Percentiles rank a stretch among this genome's conserved stretches.
phyloP scores from a whole-genome alignment of 2,113 vertebrate genomes.

The Oxyura jamaicensis region DNA sequence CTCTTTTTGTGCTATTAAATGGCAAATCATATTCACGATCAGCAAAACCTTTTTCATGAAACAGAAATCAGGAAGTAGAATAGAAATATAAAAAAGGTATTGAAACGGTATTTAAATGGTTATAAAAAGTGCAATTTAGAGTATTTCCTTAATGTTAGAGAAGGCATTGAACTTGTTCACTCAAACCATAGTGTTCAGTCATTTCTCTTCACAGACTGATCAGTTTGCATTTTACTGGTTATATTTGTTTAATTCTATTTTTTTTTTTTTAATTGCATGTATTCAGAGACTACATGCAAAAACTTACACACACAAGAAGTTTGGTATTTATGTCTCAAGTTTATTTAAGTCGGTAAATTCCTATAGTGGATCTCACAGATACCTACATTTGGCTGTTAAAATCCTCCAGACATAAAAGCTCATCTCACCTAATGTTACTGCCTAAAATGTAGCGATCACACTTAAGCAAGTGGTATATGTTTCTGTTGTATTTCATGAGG shows the following conservation, averaged over 20 bases:
- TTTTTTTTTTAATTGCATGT: no score
- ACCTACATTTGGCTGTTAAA: neutral
- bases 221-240: neutral
- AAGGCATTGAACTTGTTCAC: neutral
- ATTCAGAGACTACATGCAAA: fast-evolving
- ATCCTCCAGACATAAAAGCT: neutral
- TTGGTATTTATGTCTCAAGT: neutral
- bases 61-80: neutral
- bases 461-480: neutral
- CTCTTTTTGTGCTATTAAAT: neutral
- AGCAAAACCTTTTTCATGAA: neutral
- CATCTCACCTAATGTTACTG: neutral
- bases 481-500: neutral
- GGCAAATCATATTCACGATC: neutral
- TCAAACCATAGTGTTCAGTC: neutral
- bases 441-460: neutral
- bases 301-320: neutral
- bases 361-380: neutral
- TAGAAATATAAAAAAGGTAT: neutral
- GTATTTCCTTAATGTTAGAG: neutral
- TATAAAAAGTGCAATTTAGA: neutral
- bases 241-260: neutral
- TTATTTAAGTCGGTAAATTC: neutral
- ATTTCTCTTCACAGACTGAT: neutral
- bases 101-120: neutral